Evolutionary conservation across 1,140 invertebrate species (phyloP).

Genomic region (Reticulitermes speratus): DNA sequence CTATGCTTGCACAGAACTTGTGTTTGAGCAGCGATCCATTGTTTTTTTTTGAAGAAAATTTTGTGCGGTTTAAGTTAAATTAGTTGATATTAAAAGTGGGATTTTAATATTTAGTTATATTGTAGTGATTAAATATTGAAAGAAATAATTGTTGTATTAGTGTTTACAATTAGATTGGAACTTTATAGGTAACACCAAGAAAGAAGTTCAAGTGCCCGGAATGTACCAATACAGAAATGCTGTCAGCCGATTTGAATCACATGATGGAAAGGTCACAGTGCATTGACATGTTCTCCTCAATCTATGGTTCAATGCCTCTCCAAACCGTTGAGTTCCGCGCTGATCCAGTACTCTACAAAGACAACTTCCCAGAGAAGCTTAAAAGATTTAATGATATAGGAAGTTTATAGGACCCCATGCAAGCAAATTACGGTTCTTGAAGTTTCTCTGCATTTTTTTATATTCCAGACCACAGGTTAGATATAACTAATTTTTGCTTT

Average conservation of each 20-base stretch:
- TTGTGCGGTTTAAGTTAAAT: too few relatives aligned
- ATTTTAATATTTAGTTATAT: too few relatives aligned
- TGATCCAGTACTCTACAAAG: slow-evolving; percentile 91
- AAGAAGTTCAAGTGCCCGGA: slow-evolving; percentile 98
- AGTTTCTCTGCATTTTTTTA: not conserved
- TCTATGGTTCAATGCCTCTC: slow-evolving; percentile 87
- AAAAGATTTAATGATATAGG: slow-evolving; percentile 91
- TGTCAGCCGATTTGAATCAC: slow-evolving; percentile 88
- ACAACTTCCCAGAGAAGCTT: slow-evolving; percentile 81
- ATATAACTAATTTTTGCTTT: too few relatives aligned
- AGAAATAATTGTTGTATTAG: too few relatives aligned
- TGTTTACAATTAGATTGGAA: too few relatives aligned
- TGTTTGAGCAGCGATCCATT: too few relatives aligned
- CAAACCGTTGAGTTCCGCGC: slow-evolving; percentile 88
- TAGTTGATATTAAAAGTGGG: too few relatives aligned
- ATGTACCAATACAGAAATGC: slow-evolving; percentile 90
- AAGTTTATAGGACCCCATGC: slow-evolving; percentile 63
- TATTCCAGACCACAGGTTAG: not conserved
- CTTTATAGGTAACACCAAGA: slow-evolving; percentile 81
- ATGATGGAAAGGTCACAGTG: slow-evolving; percentile 93
- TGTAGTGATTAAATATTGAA: too few relatives aligned
- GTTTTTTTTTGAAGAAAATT: too few relatives aligned
- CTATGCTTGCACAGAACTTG: too few relatives aligned
- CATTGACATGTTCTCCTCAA: slow-evolving; percentile 80
- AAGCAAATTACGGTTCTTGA: not conserved